Evolutionary conservation across 2,888 invertebrate species (phyloP).

Genomic region (Synanthedon formicaeformis): DNA sequence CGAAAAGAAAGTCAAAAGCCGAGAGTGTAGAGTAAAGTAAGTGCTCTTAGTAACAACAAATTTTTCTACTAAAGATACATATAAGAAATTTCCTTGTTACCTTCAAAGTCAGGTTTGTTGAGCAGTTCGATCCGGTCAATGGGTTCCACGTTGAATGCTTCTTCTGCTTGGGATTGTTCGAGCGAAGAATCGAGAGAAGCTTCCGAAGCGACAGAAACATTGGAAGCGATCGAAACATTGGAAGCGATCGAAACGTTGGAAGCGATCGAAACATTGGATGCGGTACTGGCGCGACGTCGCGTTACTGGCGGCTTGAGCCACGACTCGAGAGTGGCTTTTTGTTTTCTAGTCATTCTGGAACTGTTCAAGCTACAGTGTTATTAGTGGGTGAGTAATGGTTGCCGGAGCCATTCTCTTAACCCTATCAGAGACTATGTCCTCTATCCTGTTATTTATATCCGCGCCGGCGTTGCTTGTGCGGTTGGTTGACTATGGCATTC

Average conservation of each 20-base stretch:
- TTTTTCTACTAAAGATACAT: too few relatives aligned
- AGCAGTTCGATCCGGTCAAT: conserved; percentile 58
- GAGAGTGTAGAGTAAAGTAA: too few relatives aligned
- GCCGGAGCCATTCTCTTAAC: too few relatives aligned
- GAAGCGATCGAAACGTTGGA: conserved; percentile 1
- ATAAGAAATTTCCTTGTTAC: conserved; percentile 20
- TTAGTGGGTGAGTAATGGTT: not conserved
- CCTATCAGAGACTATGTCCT: too few relatives aligned
- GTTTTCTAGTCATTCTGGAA: conserved; percentile 57
- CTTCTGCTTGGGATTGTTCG: conserved; percentile 12
- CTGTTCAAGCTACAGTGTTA: not conserved
- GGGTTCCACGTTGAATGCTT: conserved; percentile 33
- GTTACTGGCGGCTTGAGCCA: conserved; percentile 8
- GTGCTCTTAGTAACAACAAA: too few relatives aligned
- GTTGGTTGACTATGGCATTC: too few relatives aligned
- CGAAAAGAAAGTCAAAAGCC: too few relatives aligned
- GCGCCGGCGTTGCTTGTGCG: too few relatives aligned
- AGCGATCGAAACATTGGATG: conserved; percentile 1
- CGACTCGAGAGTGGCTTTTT: conserved; percentile 48
- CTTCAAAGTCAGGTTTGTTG: conserved; percentile 59
- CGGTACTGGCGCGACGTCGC: not conserved
- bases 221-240: conserved; percentile 1
- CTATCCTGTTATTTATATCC: too few relatives aligned
- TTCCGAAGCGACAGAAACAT: not conserved
- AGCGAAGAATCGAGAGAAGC: conserved; percentile 13